Percentiles rank a stretch among this genome's conserved stretches.
These are phyloP conservation scores for Ichneumoninae sp. DNA, from an alignment of 2,888 invertebrate genomes.

Conservation along the genomic window DNA sequence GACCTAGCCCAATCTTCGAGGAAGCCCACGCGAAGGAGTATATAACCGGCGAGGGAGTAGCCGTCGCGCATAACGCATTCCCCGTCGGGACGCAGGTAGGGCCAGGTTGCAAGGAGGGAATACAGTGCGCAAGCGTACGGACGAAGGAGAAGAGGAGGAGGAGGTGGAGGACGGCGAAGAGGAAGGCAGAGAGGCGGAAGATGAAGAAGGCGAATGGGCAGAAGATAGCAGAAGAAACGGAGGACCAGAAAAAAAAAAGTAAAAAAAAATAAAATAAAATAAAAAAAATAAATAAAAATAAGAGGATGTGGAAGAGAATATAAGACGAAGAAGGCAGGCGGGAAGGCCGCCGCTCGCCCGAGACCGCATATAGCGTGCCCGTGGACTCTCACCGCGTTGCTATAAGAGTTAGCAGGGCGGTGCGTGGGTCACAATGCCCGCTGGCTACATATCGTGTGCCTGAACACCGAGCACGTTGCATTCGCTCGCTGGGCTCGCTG, in stretches of 20 bases:
- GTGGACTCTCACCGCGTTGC: conserved; percentile 47
- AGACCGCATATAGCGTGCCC: conserved; percentile 6
- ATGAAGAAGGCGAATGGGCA: conserved; percentile 24
- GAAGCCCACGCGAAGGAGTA: conserved; percentile 74
- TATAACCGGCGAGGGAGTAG: conserved; percentile 74
- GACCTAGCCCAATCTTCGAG: conserved; percentile 79
- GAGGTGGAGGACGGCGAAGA: background rate
- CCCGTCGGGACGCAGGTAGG: conserved; percentile 68
- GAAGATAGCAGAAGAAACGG: conserved; percentile 46
- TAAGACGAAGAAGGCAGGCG: conserved; percentile 71
- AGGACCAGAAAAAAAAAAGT: conserved; percentile 63
- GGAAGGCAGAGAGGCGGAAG: conserved; percentile 45
- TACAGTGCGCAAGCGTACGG: background rate
- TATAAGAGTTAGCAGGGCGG: conserved; percentile 79
- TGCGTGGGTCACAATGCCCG: conserved; percentile 82
- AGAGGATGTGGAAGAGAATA: conserved; percentile 51
- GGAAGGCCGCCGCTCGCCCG: conserved; percentile 65
- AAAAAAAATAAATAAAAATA: conserved; percentile 1
- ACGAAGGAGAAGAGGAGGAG: conserved; percentile 23
- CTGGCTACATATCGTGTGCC: conserved; percentile 70
- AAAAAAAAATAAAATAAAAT: conserved; percentile 41
- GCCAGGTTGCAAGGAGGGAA: conserved; percentile 7
- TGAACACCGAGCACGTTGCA: conserved; percentile 19
- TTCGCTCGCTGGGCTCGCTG: background rate
- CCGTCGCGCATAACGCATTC: conserved; percentile 74